Base-by-base conservation (phyloP, 2,797 vertebrate genomes). In the Labroides dimidiatus region DNA sequence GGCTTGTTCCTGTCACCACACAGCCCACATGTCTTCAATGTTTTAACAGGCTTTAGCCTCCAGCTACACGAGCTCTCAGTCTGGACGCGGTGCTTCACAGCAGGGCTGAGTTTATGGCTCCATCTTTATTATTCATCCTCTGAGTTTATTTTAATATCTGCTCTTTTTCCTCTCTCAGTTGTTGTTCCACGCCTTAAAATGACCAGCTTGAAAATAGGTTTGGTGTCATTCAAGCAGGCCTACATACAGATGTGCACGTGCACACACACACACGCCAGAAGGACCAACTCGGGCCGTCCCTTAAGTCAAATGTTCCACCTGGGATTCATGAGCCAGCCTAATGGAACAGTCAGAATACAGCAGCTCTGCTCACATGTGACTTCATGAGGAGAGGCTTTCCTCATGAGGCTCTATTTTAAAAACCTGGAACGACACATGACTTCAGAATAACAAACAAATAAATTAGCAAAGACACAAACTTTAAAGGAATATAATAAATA, bases 81-180 rank as follows among this genome's bases (percentile, higher is more conserved):
- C 66, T 78, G 55, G 82, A 85, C 88, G 72, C 45, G 84, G 27
- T 27, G 27, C 61, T 57, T 68, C 54, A 76, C n/a, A 72, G 64
- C 57, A 20, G 49, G 45, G 55, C 30, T 42, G 62, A 50, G 77
- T 78, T 78, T 68, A 65, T 59, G 63, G 59, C 69, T 48, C 62
- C 64, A 72, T 74, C 60, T 67, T 76, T 65, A 72, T 85, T 77
- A 82, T 80, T 88, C 77, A 81, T 74, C 75, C 54, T 2, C 36
- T 55, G 72, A 45, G 70, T 78, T 82, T 80, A 73, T 84, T 81
- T 79, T 71, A 63, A 77, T 48, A 33, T 49, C 53, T 1, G 39
- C 75, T 78, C 75, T 78, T 69, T 68, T 39, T 61, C 64, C 52
- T 74, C 59, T 70, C 83, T 44, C 66, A 54, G 48, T 37, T 23